Evolutionary conservation across 1,140 invertebrate species (phyloP), one percentile per base, ranked within the genome.

Genomic region (Euura saliciscinereae): DNA sequence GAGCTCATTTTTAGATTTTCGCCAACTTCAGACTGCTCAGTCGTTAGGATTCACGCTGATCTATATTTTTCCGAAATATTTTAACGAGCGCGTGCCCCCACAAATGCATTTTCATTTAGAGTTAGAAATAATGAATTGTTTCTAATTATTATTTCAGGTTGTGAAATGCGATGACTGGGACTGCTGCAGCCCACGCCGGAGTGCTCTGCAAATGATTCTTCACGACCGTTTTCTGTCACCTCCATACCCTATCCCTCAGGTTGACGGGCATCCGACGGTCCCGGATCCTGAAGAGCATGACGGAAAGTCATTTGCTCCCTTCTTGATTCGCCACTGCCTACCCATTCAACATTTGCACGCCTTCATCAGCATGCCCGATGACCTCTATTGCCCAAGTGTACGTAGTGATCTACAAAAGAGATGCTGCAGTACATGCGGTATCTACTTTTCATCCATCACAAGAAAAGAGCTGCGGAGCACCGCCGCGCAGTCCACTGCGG

Each of bases 81-180:
- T 77, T 78, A n/a, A 71, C 73, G 28, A 78, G 75, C 59, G 77
- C 83, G 5, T 84, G 75, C 71, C n/a, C n/a, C n/a, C n/a, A n/a
- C n/a, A n/a, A n/a, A n/a, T n/a, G n/a, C n/a, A 85, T 81, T 73
- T 71, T 72, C 43, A 82, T 83, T 7, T 81, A 85, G 71, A 65
- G 81, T 51, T 51, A 11, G 11, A 51, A 73, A 68, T 78, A 72
- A n/a, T n/a, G n/a, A n/a, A n/a, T n/a, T n/a, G n/a, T n/a, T n/a
- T n/a, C n/a, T n/a, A n/a, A 85, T 51, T 51, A 51, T 51, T 51
- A 11, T 51, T 51, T 51, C 11, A 51, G 46, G 46, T 51, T 51
- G 46, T 51, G 46, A 51, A 51, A 51, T 51, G 46, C 46, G 46
- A 51, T 51, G 46, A 51, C 46, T 11, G 46, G 46, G 6, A 51